Base-by-base conservation (phyloP, 2,113 vertebrate genomes). In the Psephotus haematonotus region DNA sequence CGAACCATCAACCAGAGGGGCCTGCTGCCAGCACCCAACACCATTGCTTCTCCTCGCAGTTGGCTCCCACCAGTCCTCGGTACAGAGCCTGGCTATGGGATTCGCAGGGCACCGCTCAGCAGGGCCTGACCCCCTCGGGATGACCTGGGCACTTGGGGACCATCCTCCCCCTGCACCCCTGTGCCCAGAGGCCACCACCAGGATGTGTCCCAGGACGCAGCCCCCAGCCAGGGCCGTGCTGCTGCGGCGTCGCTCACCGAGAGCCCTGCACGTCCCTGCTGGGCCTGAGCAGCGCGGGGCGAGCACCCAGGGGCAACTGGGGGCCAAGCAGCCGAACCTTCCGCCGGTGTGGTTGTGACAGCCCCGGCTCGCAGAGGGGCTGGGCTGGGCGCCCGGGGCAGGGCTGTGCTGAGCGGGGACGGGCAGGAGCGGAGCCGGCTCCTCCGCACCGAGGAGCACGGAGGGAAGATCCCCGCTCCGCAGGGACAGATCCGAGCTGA, bases 21-120 rank as follows among this genome's bases (percentile, higher is more conserved):
- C 37, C 44, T 2, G 9, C 4, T 33, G 15, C 23, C 64, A 59
- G 43, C 53, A 20, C 27, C 39, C 76, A 37, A 3, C 0, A 0
- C 52, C 81, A 17, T 8, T 4, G 0, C 23, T 29, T 13, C 52
- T 52, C n/a, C 41, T n/a, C 11, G 2, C 55, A 6, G 47, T 2
- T 72, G 13, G 6, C 7, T 19, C 23, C 31, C 23, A 5, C 33
- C 1, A 1, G 31, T 17, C 43, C 43, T 35, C 1, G 0, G 57
- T 10, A 53, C 57, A 4, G 27, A 57, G 16, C 53, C 44, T 0
- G 0, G 18, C 31, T 20, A 25, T 0, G 1, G 65, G 52, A 47
- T 6, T 29, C 25, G n/a, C 0, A 1, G 43, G 20, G 5, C 47
- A 53, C 14, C 1, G 0, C 69, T 16, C 49, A 23, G 83, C 41